phyloP scores from a whole-genome alignment of 2,113 vertebrate genomes.

The Sceloporus tristichus region DNA sequence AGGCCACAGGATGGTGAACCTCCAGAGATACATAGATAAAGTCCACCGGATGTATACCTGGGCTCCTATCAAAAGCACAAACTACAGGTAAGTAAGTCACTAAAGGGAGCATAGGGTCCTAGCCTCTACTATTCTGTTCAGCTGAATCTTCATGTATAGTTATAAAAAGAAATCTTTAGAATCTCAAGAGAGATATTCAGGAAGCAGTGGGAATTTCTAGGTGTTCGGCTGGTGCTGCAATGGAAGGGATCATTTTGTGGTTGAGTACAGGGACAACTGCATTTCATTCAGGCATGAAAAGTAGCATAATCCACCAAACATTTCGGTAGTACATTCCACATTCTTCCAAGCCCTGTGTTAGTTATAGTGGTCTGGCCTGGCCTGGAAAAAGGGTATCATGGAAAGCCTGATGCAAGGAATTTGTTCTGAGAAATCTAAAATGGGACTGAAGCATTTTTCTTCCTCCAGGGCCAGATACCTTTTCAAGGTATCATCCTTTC shows the following conservation, averaged over 20 bases:
- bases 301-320: not conserved
- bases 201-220: not conserved
- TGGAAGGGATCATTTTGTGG: not conserved
- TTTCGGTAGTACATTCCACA: not conserved
- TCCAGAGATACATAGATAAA: constrained; percentile 95
- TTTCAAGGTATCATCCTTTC: not conserved
- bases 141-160: not conserved
- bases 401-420: not conserved
- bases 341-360: not conserved
- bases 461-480: not conserved
- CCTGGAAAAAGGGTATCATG: not conserved
- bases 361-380: not conserved
- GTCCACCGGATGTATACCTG: constrained; percentile 93
- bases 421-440: not conserved
- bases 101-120: too few species aligned
- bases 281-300: not conserved
- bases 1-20: constrained; percentile 81
- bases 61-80: constrained; percentile 94
- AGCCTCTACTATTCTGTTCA: not conserved
- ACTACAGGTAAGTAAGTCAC: constrained; percentile 89
- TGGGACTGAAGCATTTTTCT: not conserved
- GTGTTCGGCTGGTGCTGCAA: too few species aligned
- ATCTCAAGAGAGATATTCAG: not conserved
- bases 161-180: not conserved
- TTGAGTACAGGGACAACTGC: not conserved